Evolutionary conservation across 2,888 invertebrate genomes (phyloP), one percentile per base, ranked within the genome.

Genomic region (Drosophila fulvimacula): DNA sequence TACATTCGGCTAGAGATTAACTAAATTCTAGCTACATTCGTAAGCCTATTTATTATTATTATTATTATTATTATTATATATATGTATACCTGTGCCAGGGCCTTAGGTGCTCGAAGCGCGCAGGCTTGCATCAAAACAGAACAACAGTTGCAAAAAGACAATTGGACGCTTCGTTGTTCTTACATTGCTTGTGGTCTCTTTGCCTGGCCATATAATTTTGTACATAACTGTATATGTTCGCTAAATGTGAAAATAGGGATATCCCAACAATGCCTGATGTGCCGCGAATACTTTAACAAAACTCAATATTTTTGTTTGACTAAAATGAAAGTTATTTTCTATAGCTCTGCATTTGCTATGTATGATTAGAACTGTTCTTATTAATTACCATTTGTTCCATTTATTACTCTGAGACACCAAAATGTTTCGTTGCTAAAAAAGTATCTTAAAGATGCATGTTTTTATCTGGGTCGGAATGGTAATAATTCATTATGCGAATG

Each of bases 121-220:
- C 90, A 82, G 84, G 76, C 73, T 89, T 91, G 90, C 92, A 91
- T 91, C 92, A 91, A 91, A 90, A 91, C 92, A 89, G 91, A 92
- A 92, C 92, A 92, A 92, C 92, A 92, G 92, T 92, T 92, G 92
- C 92, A 92, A 91, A 91, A 92, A 92, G 92, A 92, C 92, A 92
- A 92, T 92, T 92, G 92, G 92, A 92, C 92, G 92, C 92, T 92
- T 91, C 91, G 92, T 90, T 92, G 92, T 92, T 92, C 91, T 91
- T 91, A 85, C 90, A 85, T 91, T 92, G 92, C 92, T 92, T 90
- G 91, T 92, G 91, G 86, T 91, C 89, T 82, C 92, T 91, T 91
- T 83, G 83, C 60, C 42, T 42, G 46, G 41, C 13, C 30, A 32
- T 7, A 13, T 32, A 1, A 6, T 3, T 19, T 7, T 2, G 1